Base-by-base conservation (phyloP, 2,113 vertebrate genomes). In the Hydropotes inermis region DNA sequence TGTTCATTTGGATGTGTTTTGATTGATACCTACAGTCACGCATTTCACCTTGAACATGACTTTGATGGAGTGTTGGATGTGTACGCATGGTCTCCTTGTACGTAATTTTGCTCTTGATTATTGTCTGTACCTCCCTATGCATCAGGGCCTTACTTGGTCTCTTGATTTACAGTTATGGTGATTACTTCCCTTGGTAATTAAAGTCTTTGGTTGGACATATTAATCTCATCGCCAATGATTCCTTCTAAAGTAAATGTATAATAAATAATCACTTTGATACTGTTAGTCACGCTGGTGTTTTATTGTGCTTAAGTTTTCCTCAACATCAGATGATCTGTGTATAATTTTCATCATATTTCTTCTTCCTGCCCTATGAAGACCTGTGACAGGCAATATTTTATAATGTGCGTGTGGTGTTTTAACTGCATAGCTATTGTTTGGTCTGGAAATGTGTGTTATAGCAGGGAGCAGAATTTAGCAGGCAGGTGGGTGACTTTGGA, bases 111-210 rank as follows among this genome's bases (percentile, higher is more conserved):
- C 58, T 78, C 52, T 91, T 83, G 54, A 61, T 82, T 39, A 14
- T 81, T 79, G 61, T 81, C 76, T 70, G 52, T 86, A 61, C 57
- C 30, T 93, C 36, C 17, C 39, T 19, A 33, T 67, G 14, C 25
- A 74, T 61, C 76, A 84, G 33, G 36, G 58, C 7, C 30, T 89
- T 47, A 43, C 25, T 87, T 82, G 14, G 39, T 79, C 36, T 87
- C 87, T 70, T 97, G 78, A 97, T 93, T 89, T 50, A 79, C 7
- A 83, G 25, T 94, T 89, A 82, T 1, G 15, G n/a, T 89, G 61
- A 95, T 91, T 82, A 85, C 27, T 76, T 91, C 4, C 30, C 36
- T 94, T 95, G 89, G n/a, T 94, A 94, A 91, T 96, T 96, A 95
- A 96, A 91, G 74, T 74, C 45, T 96, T 96, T 85, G 43, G 33